Conservation (phyloP, 2,888 invertebrate genomes). For the Lithosia quadra region DNA sequence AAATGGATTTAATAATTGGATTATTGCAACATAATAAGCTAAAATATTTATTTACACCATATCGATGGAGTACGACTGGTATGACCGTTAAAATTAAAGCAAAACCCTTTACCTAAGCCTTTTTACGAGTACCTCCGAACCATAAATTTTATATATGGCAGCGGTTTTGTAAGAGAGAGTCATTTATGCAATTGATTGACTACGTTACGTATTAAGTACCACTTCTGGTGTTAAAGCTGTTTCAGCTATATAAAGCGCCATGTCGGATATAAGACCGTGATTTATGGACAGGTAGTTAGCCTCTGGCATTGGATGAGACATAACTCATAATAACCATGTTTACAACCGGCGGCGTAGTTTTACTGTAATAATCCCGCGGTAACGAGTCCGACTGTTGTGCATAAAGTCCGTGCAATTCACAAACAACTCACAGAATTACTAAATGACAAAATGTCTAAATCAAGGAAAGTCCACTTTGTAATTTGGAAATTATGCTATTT, state of each 20-base stretch:
- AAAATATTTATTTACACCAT: too few species aligned
- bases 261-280: neutral
- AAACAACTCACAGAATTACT: neutral
- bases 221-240: neutral
- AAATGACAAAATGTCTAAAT: neutral
- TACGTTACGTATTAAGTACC: neutral
- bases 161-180: neutral
- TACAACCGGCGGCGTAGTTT: neutral
- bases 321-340: neutral
- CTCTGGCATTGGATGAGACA: conserved; percentile 4
- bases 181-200: neutral
- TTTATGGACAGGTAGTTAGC: conserved; percentile 15
- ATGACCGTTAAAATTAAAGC: too few species aligned
- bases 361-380: neutral
- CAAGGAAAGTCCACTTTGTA: neutral
- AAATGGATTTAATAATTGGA: neutral
- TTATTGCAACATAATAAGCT: neutral
- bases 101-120: too few species aligned
- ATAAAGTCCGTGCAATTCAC: neutral
- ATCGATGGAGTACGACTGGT: too few species aligned
- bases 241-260: neutral
- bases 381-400: neutral
- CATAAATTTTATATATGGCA: neutral
- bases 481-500: neutral
- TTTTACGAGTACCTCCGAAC: neutral